phyloP scores from a whole-genome alignment of 2,797 vertebrate species.

The Acrossocheilus wenchowensis region DNA sequence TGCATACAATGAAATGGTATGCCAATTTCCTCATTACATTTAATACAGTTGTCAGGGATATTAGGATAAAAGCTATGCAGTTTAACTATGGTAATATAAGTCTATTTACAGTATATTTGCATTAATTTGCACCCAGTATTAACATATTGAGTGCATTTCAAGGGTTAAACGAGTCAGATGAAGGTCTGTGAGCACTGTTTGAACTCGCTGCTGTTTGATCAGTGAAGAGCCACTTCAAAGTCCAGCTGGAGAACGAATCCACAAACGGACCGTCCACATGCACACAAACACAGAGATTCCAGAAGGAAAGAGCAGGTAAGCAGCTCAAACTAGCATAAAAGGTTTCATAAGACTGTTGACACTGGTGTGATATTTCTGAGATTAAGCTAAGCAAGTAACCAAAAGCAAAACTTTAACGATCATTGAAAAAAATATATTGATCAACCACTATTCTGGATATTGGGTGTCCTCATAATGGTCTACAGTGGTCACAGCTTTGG shows the following conservation, averaged over 20 bases:
- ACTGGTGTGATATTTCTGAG: neutral
- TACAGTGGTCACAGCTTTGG: neutral
- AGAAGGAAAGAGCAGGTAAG: slow-evolving; percentile 55
- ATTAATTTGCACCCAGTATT: neutral
- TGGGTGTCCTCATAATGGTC: neutral
- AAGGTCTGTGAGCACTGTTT: slow-evolving; percentile 76
- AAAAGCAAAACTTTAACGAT: neutral
- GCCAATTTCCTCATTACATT: neutral
- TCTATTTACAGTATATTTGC: neutral
- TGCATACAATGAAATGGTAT: neutral
- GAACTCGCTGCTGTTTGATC: slow-evolving; percentile 91
- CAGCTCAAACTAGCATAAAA: neutral
- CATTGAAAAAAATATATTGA: neutral
- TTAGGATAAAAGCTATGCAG: neutral
- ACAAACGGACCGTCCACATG: slow-evolving; percentile 64
- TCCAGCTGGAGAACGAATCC: slow-evolving; percentile 81
- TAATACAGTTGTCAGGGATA: neutral
- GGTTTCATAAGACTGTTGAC: neutral
- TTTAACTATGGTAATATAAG: neutral
- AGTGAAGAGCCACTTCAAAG: slow-evolving; percentile 90
- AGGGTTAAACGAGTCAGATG: slow-evolving; percentile 79
- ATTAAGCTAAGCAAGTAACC: neutral
- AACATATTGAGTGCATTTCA: slow-evolving; percentile 19
- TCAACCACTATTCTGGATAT: neutral
- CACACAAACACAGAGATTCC: slow-evolving; percentile 63